phyloP scores from a whole-genome alignment of 2,888 invertebrate species.

The Machimus atricapillus region DNA sequence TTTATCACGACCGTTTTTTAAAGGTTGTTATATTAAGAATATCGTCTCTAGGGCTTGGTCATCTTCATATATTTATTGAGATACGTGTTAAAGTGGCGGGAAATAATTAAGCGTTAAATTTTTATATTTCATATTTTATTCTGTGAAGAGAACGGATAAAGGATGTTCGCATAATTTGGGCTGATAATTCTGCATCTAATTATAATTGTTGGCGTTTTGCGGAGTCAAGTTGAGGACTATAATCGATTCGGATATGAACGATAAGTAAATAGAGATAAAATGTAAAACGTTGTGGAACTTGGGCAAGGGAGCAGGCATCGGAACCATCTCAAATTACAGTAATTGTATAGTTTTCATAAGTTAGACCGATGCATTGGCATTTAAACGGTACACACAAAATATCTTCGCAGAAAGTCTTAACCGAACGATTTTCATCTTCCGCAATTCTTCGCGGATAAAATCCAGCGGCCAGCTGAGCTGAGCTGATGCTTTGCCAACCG shows the following conservation, averaged over 20 bases:
- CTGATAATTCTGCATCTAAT: background rate
- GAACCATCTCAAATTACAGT: conserved; percentile 34
- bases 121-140: background rate
- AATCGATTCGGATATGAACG: background rate
- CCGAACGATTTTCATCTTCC: conserved; percentile 38
- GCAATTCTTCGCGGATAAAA: conserved; percentile 34
- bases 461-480: conserved; percentile 16
- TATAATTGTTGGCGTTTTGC: background rate
- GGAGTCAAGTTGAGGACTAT: background rate
- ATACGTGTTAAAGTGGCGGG: background rate
- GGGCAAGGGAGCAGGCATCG: background rate
- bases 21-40: background rate
- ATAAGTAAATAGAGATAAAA: conserved; percentile 19
- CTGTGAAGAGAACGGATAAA: background rate
- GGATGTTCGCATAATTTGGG: background rate
- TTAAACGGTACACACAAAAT: conserved; percentile 40
- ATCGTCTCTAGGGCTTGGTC: background rate
- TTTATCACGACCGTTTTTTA: background rate
- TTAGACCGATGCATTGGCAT: conserved; percentile 19
- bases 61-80: background rate
- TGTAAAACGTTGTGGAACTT: background rate
- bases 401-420: conserved; percentile 21
- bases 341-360: conserved; percentile 37
- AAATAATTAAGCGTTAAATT: background rate
- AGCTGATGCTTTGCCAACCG: background rate